Base-by-base conservation (phyloP, 2,113 vertebrate genomes). In the Leucopternis melanops region DNA sequence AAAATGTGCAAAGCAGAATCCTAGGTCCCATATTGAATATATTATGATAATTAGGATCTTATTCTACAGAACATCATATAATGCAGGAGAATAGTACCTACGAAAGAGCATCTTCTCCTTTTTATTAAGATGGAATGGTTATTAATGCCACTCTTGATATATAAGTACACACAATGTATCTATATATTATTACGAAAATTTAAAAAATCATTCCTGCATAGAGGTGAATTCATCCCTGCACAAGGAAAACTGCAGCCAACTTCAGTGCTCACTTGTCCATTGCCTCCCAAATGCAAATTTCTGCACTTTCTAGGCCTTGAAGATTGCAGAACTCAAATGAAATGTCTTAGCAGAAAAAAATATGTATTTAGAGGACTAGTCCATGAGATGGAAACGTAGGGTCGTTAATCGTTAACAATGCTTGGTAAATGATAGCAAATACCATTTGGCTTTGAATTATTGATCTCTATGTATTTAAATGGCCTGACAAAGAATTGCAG, bases 1-100 rank as follows among this genome's bases (percentile, higher is more conserved):
- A 95, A 94, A 97, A 95, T 58, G 40, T 77, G 67, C 66, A 88
- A 94, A 81, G 59, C 17, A 69, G 63, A 95, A 86, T 79, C 81
- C 52, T 86, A 49, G 52, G 36, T 61, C 38, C 45, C 38, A 50
- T 66, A 75, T 13, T 61, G 52, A 96, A 95, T 86, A 92, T 77
- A 94, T 92, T n/a, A 74, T 29, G 67, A 94, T 88, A 96, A 98
- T 92, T 95, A 95, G 45, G 71, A 96, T 63, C 47, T 96, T 75
- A 63, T 89, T 93, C 86, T 94, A 81, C 49, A 86, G 89, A 78
- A 85, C 55, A 65, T 52, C 50, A 26, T 3, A 90, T 88, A 75
- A 92, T 29, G 10, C 19, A 57, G 34, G 58, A 88, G 40, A 96
- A 74, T 1, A 77, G 45, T 36, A 90, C 27, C 16, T 72, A 84